Evolutionary conservation across 2,797 vertebrate genomes (phyloP).

Genomic region (Enteromius viviparus): DNA sequence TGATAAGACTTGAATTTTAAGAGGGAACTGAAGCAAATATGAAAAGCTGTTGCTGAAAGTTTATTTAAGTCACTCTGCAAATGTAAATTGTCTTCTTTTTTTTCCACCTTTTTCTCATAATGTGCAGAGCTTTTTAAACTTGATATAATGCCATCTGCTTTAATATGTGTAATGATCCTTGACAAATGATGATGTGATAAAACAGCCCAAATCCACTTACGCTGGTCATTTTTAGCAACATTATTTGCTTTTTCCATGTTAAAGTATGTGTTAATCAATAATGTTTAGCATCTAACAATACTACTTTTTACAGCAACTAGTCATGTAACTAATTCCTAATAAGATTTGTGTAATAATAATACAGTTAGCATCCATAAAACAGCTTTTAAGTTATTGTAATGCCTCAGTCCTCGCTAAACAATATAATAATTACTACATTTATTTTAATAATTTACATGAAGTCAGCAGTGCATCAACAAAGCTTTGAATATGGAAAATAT

Average conservation of each 20-base stretch:
- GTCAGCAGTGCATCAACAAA: not conserved
- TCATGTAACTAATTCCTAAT: not conserved
- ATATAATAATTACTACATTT: not conserved
- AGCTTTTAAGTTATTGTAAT: not conserved
- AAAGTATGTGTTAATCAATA: not conserved
- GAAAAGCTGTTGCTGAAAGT: not conserved
- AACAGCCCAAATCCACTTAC: not conserved
- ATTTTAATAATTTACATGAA: not conserved
- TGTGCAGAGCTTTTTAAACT: not conserved
- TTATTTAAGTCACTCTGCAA: not conserved
- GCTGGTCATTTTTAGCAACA: not conserved
- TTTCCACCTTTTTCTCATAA: not conserved
- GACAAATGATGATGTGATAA: not conserved
- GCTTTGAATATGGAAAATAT: not conserved
- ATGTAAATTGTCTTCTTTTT: not conserved
- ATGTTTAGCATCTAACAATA: not conserved
- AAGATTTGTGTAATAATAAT: not conserved
- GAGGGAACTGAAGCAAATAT: constrained; percentile 24
- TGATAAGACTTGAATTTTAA: constrained; percentile 51
- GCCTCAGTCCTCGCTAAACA: not conserved
- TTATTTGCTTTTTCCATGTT: not conserved
- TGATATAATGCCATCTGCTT: not conserved
- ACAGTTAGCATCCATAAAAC: not conserved
- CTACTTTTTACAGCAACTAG: not conserved
- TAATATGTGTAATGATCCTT: not conserved